phyloP scores from a whole-genome alignment of 2,888 invertebrate genomes.

The Eilema depressum region DNA sequence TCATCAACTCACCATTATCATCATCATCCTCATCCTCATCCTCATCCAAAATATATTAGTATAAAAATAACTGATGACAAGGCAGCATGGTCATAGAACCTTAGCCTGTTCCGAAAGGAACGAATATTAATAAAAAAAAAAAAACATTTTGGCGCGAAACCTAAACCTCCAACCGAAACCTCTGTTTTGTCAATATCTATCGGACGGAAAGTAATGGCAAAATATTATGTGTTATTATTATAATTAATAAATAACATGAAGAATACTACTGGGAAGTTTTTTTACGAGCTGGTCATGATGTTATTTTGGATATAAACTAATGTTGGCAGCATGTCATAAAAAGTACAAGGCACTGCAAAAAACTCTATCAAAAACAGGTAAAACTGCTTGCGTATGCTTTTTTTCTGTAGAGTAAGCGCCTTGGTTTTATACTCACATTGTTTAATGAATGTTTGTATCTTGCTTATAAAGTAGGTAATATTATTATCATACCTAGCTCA shows the following conservation, averaged over 20 bases:
- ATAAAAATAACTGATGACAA: no score
- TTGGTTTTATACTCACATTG: conserved; percentile 7
- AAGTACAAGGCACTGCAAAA: conserved; percentile 29
- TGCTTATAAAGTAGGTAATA: neutral
- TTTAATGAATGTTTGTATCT: neutral
- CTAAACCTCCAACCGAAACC: neutral
- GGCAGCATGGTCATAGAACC: no score
- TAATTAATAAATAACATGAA: neutral
- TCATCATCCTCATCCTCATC: no score
- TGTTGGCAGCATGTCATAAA: conserved; percentile 35
- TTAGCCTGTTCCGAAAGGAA: no score
- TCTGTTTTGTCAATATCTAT: no score
- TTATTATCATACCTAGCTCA: no score
- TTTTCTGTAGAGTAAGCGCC: conserved; percentile 28
- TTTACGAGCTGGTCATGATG: conserved; percentile 10
- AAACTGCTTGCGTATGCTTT: conserved; percentile 23
- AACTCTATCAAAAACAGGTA: conserved; percentile 34
- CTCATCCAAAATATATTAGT: no score
- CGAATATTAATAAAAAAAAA: no score
- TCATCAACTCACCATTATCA: no score
- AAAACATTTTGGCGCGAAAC: conserved; percentile 5
- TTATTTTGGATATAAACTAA: conserved; percentile 21
- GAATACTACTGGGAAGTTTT: neutral
- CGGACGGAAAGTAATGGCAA: neutral
- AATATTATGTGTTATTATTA: neutral